Evolutionary conservation across 2,888 invertebrate genomes (phyloP), one percentile per base, ranked within the genome.

Genomic region (Saturnia pavonia): DNA sequence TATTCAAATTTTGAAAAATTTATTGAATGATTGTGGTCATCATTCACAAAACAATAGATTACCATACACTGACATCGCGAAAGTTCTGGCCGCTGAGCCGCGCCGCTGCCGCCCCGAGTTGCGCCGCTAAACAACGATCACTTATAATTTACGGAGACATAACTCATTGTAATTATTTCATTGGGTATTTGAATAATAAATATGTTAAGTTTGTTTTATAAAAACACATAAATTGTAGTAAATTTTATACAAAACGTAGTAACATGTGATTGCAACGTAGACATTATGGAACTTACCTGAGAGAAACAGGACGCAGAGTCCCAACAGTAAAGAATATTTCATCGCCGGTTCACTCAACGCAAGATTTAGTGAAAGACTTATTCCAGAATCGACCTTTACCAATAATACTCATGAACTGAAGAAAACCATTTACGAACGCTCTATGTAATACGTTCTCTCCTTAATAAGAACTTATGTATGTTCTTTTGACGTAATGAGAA

Each of bases 241-340:
- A 70, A 67, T 54, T 57, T 25, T 4, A 8, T 16, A 43, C 9
- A 63, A 22, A 65, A 63, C 8, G 7, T 14, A 65, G 16, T 70
- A 70, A 72, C 57, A 69, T 63, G 60, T 43, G 14, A 27, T 67
- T 74, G 76, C 78, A 76, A 81, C 79, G 80, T 82, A 75, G 78
- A 75, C 80, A 82, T 70, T 48, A 34, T 42, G 25, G 27, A 48
- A 73, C 81, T 88, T 81, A 94, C 94, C 94, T 85, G 91, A 81
- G 63, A 94, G 80, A 68, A 92, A 82, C 79, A 94, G 85, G 80
- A 91, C 76, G 77, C 88, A 86, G 74, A 91, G 77, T 70, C 88
- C 82, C 76, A 91, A 76, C 78, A 91, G 82, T 72, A 92, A 76
- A 74, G 88, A 82, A 81, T 89, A 88, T 80, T 92, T 94, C 94